Evolutionary conservation across 2,113 vertebrate species (phyloP), one percentile per base, ranked within the genome.

Genomic region (Sarotherodon lohbergeri): DNA sequence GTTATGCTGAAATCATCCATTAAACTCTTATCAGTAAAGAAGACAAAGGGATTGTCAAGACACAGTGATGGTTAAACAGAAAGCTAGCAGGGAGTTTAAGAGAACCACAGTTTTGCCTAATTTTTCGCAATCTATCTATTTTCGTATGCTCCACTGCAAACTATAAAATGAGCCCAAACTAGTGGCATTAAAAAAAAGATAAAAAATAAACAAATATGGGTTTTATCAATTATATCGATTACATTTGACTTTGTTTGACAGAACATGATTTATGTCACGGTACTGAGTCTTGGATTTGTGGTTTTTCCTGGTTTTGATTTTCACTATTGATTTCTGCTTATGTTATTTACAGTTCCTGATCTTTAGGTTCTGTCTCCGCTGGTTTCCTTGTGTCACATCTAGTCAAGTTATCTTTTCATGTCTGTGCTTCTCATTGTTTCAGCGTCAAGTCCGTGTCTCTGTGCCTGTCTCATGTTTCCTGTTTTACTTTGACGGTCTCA

Each of bases 271-370:
- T 43, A 22, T 8, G 34, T 39, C 34, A 39, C 1, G 2, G 2
- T 3, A 39, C 61, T 66, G 34, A 19, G 34, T 22, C 61, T 22
- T 27, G 27, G 34, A 66, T 66, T 66, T 39, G 34, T 66, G 39
- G 19, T 66, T 39, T 66, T 66, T 39, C 19, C 39, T 66, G 61
- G 61, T 39, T 66, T 66, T 39, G 61, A 66, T 66, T 66, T 34
- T 39, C 6, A 22, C n/a, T 39, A 34, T 66, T 3, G 10, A 13
- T 66, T 66, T 66, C 34, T 66, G 34, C 34, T 22, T 66, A 39
- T 66, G 61, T 66, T 66, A 66, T 39, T 66, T 39, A 66, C 39
- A 39, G 19, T 66, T 66, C 34, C 34, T 5, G 61, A 36, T 66
- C 61, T 22, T 66, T 39, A 39, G 61, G 6, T 66, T 66, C 34